Evolutionary conservation across 2,797 vertebrate genomes (phyloP), one percentile per base, ranked within the genome.

Genomic region (Nyctalus aviator): DNA sequence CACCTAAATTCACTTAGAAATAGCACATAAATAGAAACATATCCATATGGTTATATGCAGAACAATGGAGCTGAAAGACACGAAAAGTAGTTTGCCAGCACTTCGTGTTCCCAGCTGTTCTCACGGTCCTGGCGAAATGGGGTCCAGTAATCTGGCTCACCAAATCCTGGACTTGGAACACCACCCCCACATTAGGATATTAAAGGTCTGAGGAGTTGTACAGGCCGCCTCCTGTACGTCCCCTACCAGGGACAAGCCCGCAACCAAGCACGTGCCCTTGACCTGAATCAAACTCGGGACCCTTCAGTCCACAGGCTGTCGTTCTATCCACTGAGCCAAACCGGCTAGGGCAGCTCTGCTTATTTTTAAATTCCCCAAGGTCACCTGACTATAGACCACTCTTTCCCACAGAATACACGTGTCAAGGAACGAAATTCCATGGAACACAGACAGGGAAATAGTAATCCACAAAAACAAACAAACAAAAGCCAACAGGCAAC

Each of bases 1-100:
- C 41, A 59, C 27, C 64, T 79, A 75, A 83, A 59, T 25, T 73
- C 35, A 20, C 50, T 88, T 82, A 91, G 69, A 90, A 92, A 90
- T 84, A 71, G 78, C 50, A 66, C 25, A 17, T n/a, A 90, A 84
- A 75, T 57, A 81, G 57, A 53, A 95, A 55, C 79, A 21, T 71
- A 35, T 69, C 72, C n/a, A 30, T 85, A 37, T 66, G 3, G 50
- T 50, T 84, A 81, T 25, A 71, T 41, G 53, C 20, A 88, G 37
- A 92, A 85, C 27, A 73, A 48, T 75, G 50, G 14, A 82, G 27
- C n/a, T 27, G 32, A 72, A 92, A 55, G 8, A 69, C 41, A 81
- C 1, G 68, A 77, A 93, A 85, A 53, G 53, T 41, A 25, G 11
- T 69, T 83, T 90, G 37, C 13, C 50, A 64, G 20, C 27, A 41